Percentiles rank a stretch among this genome's conserved stretches.
Evolutionary conservation across 2,113 vertebrate genomes (phyloP).

Genomic region (Grallaria varia): DNA sequence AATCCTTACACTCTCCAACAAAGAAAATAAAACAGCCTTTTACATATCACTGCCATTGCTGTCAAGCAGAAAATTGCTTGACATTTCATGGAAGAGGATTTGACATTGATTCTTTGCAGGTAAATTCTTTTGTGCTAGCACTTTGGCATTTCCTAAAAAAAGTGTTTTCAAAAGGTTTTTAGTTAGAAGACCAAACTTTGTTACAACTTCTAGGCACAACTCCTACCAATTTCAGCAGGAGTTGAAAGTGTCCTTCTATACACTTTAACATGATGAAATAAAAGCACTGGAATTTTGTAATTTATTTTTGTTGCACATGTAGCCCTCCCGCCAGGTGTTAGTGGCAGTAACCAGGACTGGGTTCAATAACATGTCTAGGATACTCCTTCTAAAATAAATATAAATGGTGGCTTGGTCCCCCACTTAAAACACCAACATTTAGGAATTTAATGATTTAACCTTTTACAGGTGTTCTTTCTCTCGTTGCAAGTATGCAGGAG

Average conservation of each 20-base stretch:
- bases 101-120: neutral
- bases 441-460: slow-evolving; percentile 53
- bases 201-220: neutral
- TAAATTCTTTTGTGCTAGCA: neutral
- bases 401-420: neutral
- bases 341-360: slow-evolving; percentile 29
- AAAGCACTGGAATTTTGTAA: slow-evolving; percentile 56
- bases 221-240: neutral
- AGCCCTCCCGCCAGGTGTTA: slow-evolving; percentile 57
- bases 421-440: neutral
- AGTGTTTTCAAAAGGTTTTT: neutral
- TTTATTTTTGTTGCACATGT: slow-evolving; percentile 35
- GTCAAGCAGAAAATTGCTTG: neutral
- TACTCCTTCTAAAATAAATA: slow-evolving; percentile 18
- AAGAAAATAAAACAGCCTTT: neutral
- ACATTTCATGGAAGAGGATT: neutral
- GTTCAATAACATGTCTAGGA: slow-evolving; percentile 19
- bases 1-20: neutral
- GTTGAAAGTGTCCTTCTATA: neutral
- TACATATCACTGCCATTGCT: neutral
- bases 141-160: neutral
- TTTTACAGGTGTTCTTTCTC: slow-evolving; percentile 49
- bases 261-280: slow-evolving; percentile 6
- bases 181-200: neutral
- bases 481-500: neutral